phyloP scores from a whole-genome alignment of 2,113 vertebrate species.

The Upupa epops region DNA sequence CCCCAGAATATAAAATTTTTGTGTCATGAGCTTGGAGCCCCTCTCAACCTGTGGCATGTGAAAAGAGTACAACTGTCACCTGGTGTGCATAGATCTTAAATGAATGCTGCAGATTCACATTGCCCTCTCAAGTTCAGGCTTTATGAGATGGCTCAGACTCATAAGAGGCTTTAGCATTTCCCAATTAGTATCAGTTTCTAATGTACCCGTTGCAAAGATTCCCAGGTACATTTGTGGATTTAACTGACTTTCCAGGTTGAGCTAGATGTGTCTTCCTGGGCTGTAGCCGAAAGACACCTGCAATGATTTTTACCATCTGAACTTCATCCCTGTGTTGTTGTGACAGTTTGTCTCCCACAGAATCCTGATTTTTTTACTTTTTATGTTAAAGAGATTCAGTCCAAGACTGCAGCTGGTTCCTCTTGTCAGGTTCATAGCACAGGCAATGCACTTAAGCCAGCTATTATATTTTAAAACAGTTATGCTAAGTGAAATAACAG shows the following conservation, averaged over 20 bases:
- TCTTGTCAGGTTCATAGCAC: not conserved
- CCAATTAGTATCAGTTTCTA: not conserved
- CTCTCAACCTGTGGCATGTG: not conserved
- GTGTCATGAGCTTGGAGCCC: not conserved
- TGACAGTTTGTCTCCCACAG: slow-evolving; percentile 1
- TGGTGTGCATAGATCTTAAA: not conserved
- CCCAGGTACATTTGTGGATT: not conserved
- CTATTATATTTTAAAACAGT: not conserved
- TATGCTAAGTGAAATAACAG: slow-evolving; percentile 20
- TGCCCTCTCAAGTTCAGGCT: not conserved
- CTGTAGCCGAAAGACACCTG: slow-evolving; percentile 20
- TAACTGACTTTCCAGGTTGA: not conserved
- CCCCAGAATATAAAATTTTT: not conserved
- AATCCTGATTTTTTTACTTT: slow-evolving; percentile 37
- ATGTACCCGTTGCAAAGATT: not conserved
- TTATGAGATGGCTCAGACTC: not conserved
- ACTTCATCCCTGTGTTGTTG: slow-evolving; percentile 21
- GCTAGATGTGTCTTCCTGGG: not conserved
- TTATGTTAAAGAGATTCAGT: slow-evolving; percentile 23
- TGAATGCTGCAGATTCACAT: not conserved
- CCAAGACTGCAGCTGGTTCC: slow-evolving; percentile 14
- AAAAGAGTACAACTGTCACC: not conserved
- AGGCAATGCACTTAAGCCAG: slow-evolving; percentile 7
- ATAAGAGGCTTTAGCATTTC: too few species aligned
- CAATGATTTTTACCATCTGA: slow-evolving; percentile 18